Evolutionary conservation across 2,888 invertebrate species (phyloP).

Genomic region (Nymphalis urticae): DNA sequence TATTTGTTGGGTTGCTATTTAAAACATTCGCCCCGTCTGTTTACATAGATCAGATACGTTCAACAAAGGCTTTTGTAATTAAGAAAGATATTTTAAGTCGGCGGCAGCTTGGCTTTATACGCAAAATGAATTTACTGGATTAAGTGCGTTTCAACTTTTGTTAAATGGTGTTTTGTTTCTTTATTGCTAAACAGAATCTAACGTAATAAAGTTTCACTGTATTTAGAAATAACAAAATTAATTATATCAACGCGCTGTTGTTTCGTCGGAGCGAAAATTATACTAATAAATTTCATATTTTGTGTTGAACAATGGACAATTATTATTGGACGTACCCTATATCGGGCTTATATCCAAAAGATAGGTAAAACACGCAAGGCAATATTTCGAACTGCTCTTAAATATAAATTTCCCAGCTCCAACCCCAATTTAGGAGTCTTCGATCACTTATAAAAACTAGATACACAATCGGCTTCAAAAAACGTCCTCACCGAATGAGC

Average conservation of each 20-base stretch:
- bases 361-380: conserved; percentile 68
- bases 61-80: conserved; percentile 82
- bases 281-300: conserved; percentile 39
- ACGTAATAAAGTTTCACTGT: conserved; percentile 33
- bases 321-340: conserved; percentile 40
- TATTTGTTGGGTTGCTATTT: conserved; percentile 80
- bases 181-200: conserved; percentile 43
- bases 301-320: conserved; percentile 41
- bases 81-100: conserved; percentile 81
- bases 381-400: conserved; percentile 67
- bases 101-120: conserved; percentile 79
- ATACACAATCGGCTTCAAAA: too few species aligned
- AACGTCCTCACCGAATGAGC: too few species aligned
- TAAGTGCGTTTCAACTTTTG: conserved; percentile 72
- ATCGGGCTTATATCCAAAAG: conserved; percentile 49
- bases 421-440: conserved; percentile 80
- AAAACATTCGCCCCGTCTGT: conserved; percentile 79
- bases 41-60: conserved; percentile 82
- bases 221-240: conserved; percentile 34
- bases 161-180: conserved; percentile 49
- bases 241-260: conserved; percentile 30
- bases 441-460: too few species aligned
- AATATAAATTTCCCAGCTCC: conserved; percentile 75
- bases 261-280: conserved; percentile 34
- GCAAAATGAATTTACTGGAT: conserved; percentile 78